Conservation (phyloP, 2,797 vertebrate species). For the Hapalemur alaotrensis region DNA sequence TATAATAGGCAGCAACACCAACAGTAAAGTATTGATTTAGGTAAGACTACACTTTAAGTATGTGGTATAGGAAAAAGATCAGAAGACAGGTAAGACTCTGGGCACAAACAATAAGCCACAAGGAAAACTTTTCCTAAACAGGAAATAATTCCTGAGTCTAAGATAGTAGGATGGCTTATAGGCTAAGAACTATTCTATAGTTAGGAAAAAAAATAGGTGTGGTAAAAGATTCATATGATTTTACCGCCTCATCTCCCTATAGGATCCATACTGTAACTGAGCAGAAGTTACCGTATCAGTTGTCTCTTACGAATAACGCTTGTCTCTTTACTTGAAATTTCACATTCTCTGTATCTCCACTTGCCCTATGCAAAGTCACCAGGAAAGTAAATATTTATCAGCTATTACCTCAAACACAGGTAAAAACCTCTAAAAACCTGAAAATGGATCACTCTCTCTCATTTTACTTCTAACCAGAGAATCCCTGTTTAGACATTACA, state of each 20-base stretch:
- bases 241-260: background rate
- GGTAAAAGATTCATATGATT: background rate
- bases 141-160: conserved; percentile 55
- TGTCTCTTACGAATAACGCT: background rate
- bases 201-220: background rate
- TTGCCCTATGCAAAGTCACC: background rate
- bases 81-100: background rate
- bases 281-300: background rate
- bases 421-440: background rate
- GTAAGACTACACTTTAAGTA: background rate
- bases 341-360: background rate
- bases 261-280: background rate
- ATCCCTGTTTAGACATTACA: background rate
- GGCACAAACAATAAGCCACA: background rate
- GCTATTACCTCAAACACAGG: background rate
- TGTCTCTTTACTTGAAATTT: conserved; percentile 13
- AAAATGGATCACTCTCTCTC: background rate
- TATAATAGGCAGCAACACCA: background rate
- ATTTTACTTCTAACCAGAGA: background rate
- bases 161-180: conserved; percentile 12
- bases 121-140: conserved; percentile 29
- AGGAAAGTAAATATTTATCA: background rate
- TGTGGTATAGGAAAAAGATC: background rate
- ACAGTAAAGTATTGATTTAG: background rate
- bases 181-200: background rate